Evolutionary conservation across 2,113 vertebrate genomes (phyloP), one percentile per base, ranked within the genome.

Genomic region (Dendrocopos noguchii): DNA sequence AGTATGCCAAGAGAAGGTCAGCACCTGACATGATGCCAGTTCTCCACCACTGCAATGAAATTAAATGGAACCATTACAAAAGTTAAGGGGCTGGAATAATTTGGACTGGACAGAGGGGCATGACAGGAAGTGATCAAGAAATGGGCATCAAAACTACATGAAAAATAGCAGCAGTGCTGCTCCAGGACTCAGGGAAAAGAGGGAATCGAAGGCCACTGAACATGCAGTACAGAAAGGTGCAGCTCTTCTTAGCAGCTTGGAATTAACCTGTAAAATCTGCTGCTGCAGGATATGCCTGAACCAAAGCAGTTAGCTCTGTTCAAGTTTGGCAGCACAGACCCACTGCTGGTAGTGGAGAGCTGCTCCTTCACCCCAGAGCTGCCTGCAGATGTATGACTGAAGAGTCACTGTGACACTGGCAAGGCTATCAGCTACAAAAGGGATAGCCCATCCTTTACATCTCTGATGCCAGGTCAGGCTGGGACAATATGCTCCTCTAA

Each of bases 251-350:
- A 87, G 76, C 2, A 12, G 68, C 71, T 80, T 39, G 29, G 87
- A 91, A 86, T 95, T 50, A 90, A 93, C 90, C 91, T 87, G 80
- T 59, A 74, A 78, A 93, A 84, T 94, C 84, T 92, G 56, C 85
- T 81, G 88, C 95, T 95, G 85, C 85, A 63, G 77, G 87, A 42
- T 34, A 73, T 20, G 28, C 8, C 2, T 75, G 90, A 94, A 87
- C 67, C 71, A 91, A 87, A 93, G 83, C 78, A 64, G 76, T 80
- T 7, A 82, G 72, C 88, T 63, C 55, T 74, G 85, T 59, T 80
- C 52, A 46, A 9, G 74, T 82, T 12, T 72, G 86, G 88, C 90
- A 94, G 53, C 63, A 29, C 42, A 84, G 91, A 84, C 52, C 86
- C 81, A 76, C 55, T 2, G 2, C 27, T 0, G 2, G 61, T 21